Base-by-base conservation (phyloP, 2,113 vertebrate genomes). In the Microcebus tavaratra region DNA sequence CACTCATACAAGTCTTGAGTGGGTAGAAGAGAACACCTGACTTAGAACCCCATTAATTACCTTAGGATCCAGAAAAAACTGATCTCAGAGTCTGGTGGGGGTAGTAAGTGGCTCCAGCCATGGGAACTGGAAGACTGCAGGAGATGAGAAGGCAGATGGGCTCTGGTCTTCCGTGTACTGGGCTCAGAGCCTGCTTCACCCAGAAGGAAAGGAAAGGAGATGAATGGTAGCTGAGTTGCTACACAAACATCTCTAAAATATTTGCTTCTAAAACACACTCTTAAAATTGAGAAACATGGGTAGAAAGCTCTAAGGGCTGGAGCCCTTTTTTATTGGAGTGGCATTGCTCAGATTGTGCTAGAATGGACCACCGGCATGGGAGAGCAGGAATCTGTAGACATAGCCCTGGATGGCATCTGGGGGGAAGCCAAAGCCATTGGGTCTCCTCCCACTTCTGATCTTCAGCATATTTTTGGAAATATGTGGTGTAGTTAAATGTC, bases 401-500 rank as follows among this genome's bases (percentile, higher is more conserved):
- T 11, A 20, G 67, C 63, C 63, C 50, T 15, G 42, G 48, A 0
- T 68, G 84, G 63, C 57, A 68, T 72, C 59, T 36, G 61, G 84
- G 93, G 36, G 67, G 57, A 89, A 92, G 72, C 81, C 61, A 48
- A 90, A 94, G 48, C 55, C 36, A 12, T 17, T 0, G 2, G 25
- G 14, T 45, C 79, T 94, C 86, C 76, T 93, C 93, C 86, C 45
- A 96, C 20, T 90, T 93, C 76, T 45, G 23, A 70, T 50, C 65
- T 1, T 0, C 12, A 39, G 85, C 2, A 0, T 92, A 97, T 96
- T 98, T 98, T 98, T 85, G 95, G 93, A 90, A 68, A 88, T 0
- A 88, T 90, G 4, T 21, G 39, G 85, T 88, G 72, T 1, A 0
- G 94, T 88, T 96, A 88, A 97, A 81, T 88, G 95, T 83, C 76